Conservation (phyloP, 1,140 invertebrate genomes). For the Magallana angulata region DNA sequence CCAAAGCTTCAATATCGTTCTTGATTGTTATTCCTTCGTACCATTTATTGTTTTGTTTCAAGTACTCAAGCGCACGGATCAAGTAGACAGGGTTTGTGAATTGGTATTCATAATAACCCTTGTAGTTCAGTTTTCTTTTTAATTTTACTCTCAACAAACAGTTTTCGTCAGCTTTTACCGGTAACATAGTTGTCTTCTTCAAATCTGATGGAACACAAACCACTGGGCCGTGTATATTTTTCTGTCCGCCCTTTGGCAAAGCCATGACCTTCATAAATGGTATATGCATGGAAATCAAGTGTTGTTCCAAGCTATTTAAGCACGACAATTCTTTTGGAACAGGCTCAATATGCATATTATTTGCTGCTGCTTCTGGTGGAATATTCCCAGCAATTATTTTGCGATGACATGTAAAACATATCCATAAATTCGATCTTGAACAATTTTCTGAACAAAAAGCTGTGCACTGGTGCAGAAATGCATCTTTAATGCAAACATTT, state of each 20-base stretch:
- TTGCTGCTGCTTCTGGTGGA: background rate
- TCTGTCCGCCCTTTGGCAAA: slow-evolving; percentile 34
- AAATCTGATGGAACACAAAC: slow-evolving; percentile 43
- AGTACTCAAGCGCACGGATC: background rate
- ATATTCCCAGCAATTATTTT: background rate
- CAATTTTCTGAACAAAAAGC: background rate
- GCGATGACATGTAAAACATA: background rate
- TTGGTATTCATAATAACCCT: slow-evolving; percentile 44
- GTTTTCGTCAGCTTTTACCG: slow-evolving; percentile 40
- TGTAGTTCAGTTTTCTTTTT: slow-evolving; percentile 48
- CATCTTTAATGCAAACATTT: background rate
- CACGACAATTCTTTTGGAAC: background rate
- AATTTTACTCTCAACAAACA: slow-evolving; percentile 41
- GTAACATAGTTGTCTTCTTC: slow-evolving; percentile 19
- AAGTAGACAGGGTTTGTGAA: slow-evolving; percentile 46
- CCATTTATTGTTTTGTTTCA: slow-evolving; percentile 50
- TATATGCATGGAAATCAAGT: background rate
- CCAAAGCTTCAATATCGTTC: background rate
- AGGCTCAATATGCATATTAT: background rate
- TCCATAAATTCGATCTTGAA: background rate
- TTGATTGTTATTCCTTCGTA: slow-evolving; percentile 19
- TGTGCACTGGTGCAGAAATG: background rate
- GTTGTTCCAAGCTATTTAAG: slow-evolving; percentile 16
- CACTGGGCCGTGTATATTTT: background rate
- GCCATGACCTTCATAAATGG: slow-evolving; percentile 37